Conservation (phyloP, 2,888 invertebrate genomes). For the Rhagium mordax region DNA sequence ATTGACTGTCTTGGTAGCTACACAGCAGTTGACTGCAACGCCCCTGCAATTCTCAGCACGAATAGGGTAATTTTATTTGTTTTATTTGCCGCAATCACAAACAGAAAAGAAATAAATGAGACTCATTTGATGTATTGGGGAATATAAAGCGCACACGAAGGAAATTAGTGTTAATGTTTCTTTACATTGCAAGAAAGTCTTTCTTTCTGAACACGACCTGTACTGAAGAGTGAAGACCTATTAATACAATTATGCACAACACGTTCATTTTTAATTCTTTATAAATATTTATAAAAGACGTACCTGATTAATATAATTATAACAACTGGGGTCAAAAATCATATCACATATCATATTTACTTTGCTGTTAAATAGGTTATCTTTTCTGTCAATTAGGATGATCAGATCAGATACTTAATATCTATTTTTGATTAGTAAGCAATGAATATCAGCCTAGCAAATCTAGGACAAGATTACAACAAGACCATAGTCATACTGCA, state of each 20-base stretch:
- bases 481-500: neutral
- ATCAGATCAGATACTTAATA: neutral
- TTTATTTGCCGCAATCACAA: conserved; percentile 31
- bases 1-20: conserved; percentile 40
- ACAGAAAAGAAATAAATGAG: conserved; percentile 9
- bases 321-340: too few species aligned
- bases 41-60: conserved; percentile 32
- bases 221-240: too few species aligned
- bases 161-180: neutral
- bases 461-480: neutral
- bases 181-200: too few species aligned
- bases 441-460: neutral
- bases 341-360: neutral
- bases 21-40: conserved; percentile 41
- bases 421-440: neutral
- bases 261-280: too few species aligned
- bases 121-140: neutral
- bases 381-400: neutral
- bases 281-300: too few species aligned
- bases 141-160: neutral
- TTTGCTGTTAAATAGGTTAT: neutral
- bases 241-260: too few species aligned
- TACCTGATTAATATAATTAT: too few species aligned
- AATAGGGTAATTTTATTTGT: conserved; percentile 32
- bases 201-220: too few species aligned